phyloP scores from a whole-genome alignment of 2,888 invertebrate genomes.

The Plebejus melissa region DNA sequence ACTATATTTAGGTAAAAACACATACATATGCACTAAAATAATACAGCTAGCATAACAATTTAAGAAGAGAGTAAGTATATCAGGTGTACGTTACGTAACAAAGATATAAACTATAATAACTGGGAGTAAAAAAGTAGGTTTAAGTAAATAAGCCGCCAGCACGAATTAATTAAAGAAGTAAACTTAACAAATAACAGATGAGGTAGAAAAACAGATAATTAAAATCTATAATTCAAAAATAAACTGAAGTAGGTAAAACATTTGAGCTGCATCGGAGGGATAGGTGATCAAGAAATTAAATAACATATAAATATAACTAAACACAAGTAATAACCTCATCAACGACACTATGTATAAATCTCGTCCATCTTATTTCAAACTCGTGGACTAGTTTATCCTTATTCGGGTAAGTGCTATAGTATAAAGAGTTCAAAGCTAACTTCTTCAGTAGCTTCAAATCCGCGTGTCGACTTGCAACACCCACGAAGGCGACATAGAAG shows the following conservation, averaged over 20 bases:
- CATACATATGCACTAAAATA: background rate
- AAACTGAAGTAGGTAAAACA: background rate
- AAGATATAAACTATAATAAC: background rate
- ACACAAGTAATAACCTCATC: background rate
- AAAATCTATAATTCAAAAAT: background rate
- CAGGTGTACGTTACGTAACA: too few species aligned
- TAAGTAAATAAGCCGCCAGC: too few species aligned
- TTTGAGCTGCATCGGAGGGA: slow-evolving; percentile 17
- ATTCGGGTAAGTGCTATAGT: slow-evolving; percentile 80
- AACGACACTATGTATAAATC: slow-evolving; percentile 50
- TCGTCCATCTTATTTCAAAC: slow-evolving; percentile 65
- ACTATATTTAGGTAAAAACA: too few species aligned
- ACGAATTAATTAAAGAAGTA: too few species aligned
- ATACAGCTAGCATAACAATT: background rate
- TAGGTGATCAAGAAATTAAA: background rate
- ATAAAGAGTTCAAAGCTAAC: slow-evolving; percentile 85
- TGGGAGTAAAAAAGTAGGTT: background rate
- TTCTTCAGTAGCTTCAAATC: slow-evolving; percentile 86
- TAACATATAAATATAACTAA: background rate
- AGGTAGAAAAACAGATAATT: background rate
- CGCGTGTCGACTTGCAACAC: slow-evolving; percentile 83
- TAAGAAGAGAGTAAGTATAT: background rate
- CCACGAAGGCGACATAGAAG: slow-evolving; percentile 89
- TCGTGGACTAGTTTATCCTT: slow-evolving; percentile 58
- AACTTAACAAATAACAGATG: too few species aligned